Base-by-base conservation (phyloP, 2,888 invertebrate species). In the Spodoptera picta region DNA sequence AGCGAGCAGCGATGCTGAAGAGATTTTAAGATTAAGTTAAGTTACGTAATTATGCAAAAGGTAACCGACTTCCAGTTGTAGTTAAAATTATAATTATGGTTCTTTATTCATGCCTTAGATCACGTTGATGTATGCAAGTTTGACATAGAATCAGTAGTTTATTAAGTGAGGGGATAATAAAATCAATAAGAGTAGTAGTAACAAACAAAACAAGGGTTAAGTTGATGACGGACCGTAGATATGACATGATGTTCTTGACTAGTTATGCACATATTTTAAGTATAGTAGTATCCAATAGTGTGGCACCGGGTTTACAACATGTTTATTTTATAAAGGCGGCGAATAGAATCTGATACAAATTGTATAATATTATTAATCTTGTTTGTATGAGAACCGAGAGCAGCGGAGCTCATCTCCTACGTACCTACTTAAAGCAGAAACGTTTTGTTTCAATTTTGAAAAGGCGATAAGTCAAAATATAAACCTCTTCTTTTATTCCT, bases 311-410 rank as follows among this genome's bases (percentile, higher is more conserved):
- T 46, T 73, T 59, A 71, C 11, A 47, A 27, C 31, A 64, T 81
- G 73, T 79, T 82, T 81, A 82, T 80, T 76, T 66, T 73, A 74
- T 70, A 73, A 74, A 74, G 72, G 52, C 57, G 57, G 75, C 65
- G 77, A 77, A 76, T 58, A 70, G 44, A 77, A 77, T 74, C 69
- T 77, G 80, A 77, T 73, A 75, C 75, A 77, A 79, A 75, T 77
- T 75, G 69, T 72, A 64, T 79, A 75, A 71, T 69, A 74, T 65
- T 77, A 77, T 74, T 71, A 78, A 73, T 73, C 65, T 70, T 61
- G 64, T 69, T 71, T 69, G 55, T 60, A 67, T 60, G 58, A 68
- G 60, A 50, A 58, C 57, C 53, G 44, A 54, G 65, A 48, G 7
- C 73, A 78, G 23, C 69, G 54, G 56, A 73, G 73, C 75, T 62